Percentiles rank a stretch among this genome's conserved stretches.
phyloP scores from a whole-genome alignment of 2,888 invertebrate species.

The Lasius platythorax region DNA sequence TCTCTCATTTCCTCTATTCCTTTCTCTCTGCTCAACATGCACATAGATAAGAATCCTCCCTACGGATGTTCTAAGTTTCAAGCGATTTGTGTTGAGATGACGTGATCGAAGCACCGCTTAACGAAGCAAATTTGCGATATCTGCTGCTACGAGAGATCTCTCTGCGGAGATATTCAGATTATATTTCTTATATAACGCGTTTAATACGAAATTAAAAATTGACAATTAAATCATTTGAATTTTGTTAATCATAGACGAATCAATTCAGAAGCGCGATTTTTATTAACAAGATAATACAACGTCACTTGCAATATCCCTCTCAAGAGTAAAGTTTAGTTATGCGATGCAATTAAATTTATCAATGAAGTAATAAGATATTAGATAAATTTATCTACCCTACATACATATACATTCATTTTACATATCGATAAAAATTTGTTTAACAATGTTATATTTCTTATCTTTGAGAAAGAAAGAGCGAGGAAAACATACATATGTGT shows the following conservation, averaged over 20 bases:
- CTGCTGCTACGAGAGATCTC: slow-evolving; percentile 5
- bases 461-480: background rate
- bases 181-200: background rate
- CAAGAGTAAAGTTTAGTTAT: background rate
- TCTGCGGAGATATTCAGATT: background rate
- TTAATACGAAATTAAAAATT: background rate
- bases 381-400: background rate
- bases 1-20: background rate
- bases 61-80: slow-evolving; percentile 44
- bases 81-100: slow-evolving; percentile 43
- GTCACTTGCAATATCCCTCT: background rate
- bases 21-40: slow-evolving; percentile 40
- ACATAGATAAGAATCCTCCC: slow-evolving; percentile 40
- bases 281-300: background rate
- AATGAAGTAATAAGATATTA: background rate
- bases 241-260: background rate
- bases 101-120: slow-evolving; percentile 31
- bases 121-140: slow-evolving; percentile 45
- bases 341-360: background rate
- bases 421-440: background rate
- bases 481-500: background rate
- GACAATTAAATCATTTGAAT: background rate
- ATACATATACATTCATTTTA: background rate
- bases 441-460: background rate
- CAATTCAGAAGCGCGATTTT: background rate